Evolutionary conservation across 2,113 vertebrate species (phyloP).

Genomic region (Indicator maculatus): DNA sequence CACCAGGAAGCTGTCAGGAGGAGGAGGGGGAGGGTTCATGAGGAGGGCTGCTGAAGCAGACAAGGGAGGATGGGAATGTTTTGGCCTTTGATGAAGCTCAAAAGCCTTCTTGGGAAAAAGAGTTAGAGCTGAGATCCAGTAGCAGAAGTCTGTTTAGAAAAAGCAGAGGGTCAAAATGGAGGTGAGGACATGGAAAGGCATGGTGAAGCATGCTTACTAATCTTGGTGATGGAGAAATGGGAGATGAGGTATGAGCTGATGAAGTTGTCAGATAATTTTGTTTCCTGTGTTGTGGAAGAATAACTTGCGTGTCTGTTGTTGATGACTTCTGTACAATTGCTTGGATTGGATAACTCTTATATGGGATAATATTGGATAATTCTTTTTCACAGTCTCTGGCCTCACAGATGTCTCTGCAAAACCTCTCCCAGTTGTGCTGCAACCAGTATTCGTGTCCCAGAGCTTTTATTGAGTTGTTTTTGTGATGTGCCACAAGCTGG

Average conservation of each 20-base stretch:
- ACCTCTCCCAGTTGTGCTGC: neutral
- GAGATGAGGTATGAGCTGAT: neutral
- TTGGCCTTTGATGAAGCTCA: neutral
- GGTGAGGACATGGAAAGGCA: neutral
- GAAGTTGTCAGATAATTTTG: neutral
- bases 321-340: neutral
- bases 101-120: neutral
- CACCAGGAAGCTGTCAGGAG: accelerated
- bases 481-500: neutral
- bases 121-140: neutral
- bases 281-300: neutral
- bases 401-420: neutral
- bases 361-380: neutral
- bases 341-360: neutral
- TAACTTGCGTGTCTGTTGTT: neutral
- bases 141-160: neutral
- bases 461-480: neutral
- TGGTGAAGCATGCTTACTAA: neutral
- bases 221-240: neutral
- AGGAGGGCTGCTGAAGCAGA: neutral
- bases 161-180: neutral
- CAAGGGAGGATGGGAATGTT: neutral
- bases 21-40: neutral
- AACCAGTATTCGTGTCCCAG: accelerated
- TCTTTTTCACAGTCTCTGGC: neutral